phyloP scores from a whole-genome alignment of 2,888 invertebrate genomes.

The Eurytoma adleriae region DNA sequence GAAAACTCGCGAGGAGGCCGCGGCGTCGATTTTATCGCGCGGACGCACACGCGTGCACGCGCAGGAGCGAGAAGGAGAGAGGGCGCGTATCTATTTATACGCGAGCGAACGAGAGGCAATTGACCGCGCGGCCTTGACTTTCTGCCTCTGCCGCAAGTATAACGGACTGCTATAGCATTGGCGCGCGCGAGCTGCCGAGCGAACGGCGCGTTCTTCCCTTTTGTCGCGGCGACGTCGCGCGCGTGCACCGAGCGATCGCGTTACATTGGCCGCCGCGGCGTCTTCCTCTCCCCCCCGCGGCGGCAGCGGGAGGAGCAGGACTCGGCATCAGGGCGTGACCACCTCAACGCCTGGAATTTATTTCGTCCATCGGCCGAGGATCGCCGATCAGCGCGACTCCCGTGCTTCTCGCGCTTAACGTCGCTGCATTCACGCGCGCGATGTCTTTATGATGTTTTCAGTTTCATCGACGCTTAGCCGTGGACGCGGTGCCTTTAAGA shows the following conservation, averaged over 20 bases:
- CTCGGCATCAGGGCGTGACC: too few relatives aligned
- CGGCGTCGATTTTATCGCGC: constrained; percentile 1
- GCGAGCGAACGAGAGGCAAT: constrained; percentile 67
- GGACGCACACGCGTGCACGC: background rate
- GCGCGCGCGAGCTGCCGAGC: background rate
- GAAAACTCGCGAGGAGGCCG: constrained; percentile 17
- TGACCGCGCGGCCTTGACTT: constrained; percentile 75
- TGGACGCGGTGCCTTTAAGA: too few relatives aligned
- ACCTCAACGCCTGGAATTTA: too few relatives aligned
- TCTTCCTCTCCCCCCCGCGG: too few relatives aligned
- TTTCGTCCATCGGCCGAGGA: too few relatives aligned
- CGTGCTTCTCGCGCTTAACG: too few relatives aligned
- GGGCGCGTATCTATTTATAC: constrained; percentile 69
- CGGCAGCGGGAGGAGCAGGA: too few relatives aligned
- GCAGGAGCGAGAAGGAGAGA: background rate
- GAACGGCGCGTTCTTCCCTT: constrained; percentile 4
- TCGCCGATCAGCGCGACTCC: too few relatives aligned
- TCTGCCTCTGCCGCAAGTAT: constrained; percentile 60
- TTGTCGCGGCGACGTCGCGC: background rate
- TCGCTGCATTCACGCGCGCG: too few relatives aligned
- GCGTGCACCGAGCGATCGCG: background rate
- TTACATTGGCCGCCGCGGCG: too few relatives aligned
- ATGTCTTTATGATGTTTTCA: too few relatives aligned
- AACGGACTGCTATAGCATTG: constrained; percentile 38
- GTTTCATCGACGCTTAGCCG: too few relatives aligned